Conservation (phyloP, 1,140 invertebrate species). For the Plutomurus gul region DNA sequence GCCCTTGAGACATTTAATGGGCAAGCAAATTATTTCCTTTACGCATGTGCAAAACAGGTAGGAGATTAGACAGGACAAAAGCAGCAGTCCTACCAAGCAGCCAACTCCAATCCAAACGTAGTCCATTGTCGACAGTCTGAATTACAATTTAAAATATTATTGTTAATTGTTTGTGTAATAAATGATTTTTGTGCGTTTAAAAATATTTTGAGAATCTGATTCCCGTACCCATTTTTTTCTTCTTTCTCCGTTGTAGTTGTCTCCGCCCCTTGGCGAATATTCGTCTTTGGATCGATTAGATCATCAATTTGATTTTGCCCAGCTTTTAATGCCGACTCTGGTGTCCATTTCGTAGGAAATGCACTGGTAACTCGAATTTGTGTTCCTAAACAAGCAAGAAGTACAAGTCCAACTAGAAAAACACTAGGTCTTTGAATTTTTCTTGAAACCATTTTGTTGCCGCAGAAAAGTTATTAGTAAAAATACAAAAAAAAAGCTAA, state of each 20-base stretch:
- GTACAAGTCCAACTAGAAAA: not conserved
- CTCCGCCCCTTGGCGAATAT: not conserved
- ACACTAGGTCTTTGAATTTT: not conserved
- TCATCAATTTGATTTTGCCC: not conserved
- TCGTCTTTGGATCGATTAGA: not conserved
- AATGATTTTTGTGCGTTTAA: not conserved
- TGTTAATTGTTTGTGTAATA: not conserved
- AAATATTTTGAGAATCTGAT: not conserved
- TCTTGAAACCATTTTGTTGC: not conserved
- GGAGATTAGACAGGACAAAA: conserved; percentile 47
- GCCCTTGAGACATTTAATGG: conserved; percentile 39
- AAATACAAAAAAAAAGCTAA: no score
- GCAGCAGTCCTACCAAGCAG: conserved; percentile 21
- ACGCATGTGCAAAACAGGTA: conserved; percentile 48
- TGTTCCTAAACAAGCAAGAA: not conserved
- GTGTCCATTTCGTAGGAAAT: not conserved
- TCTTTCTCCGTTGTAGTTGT: not conserved
- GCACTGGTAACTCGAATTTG: not conserved
- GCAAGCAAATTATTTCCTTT: conserved; percentile 45
- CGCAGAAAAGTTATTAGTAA: no score
- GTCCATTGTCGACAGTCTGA: conserved; percentile 37
- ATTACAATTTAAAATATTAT: not conserved
- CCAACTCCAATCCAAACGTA: conserved; percentile 47
- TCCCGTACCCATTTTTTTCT: not conserved
- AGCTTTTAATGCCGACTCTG: not conserved